Conservation (phyloP, 2,797 vertebrate species). For the Argya squamiceps region DNA sequence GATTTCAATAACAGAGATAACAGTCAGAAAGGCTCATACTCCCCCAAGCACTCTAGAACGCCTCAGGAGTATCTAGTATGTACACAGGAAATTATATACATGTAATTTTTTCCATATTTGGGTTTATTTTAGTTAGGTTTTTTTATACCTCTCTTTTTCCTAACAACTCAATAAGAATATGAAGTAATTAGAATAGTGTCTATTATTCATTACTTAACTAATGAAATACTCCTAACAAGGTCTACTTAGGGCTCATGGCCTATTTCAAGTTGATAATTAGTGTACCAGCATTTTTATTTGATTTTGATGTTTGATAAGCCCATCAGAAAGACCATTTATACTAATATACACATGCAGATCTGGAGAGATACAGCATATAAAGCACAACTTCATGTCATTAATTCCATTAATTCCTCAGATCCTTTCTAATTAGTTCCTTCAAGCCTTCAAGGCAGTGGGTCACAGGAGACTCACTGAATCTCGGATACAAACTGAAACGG, state of each 20-base stretch:
- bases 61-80: not conserved
- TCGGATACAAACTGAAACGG: not conserved
- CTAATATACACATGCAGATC: not conserved
- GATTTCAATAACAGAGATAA: not conserved
- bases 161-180: not conserved
- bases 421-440: conserved; percentile 21
- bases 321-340: not conserved
- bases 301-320: not conserved
- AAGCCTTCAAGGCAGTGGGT: not conserved
- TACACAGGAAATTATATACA: not conserved
- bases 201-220: not conserved
- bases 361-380: not conserved
- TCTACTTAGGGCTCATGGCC: not conserved
- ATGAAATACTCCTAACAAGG: not conserved
- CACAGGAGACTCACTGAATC: not conserved
- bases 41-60: not conserved
- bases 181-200: not conserved
- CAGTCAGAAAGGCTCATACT: not conserved
- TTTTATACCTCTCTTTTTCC: not conserved
- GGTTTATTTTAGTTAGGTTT: not conserved
- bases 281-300: not conserved
- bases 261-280: not conserved
- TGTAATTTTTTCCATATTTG: not conserved
- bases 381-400: not conserved
- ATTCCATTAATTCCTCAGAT: conserved; percentile 15